These are phyloP conservation scores for Buceros bicornis DNA, from an alignment of 2,797 vertebrate genomes.

Conservation along the genomic window DNA sequence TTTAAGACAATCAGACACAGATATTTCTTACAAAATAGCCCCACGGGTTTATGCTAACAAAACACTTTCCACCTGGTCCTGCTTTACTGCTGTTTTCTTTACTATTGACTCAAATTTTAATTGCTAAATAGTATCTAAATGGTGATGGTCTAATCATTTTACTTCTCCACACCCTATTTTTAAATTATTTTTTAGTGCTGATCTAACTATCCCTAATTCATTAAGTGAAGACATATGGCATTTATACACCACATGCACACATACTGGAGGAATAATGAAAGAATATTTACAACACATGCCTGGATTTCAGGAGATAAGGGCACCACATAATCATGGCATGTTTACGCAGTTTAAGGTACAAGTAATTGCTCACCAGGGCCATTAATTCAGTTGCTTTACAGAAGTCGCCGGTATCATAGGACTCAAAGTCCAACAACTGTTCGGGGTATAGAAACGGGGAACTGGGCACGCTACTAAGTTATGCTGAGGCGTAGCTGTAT, in stretches of 20 bases:
- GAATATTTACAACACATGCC: background rate
- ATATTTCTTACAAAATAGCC: background rate
- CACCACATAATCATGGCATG: background rate
- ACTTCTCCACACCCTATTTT: rapidly evolving
- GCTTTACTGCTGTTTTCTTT: background rate
- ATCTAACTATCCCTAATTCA: background rate
- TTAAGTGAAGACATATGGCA: background rate
- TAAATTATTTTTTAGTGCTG: background rate
- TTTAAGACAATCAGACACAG: background rate
- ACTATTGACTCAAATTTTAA: background rate
- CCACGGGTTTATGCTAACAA: background rate
- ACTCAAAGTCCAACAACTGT: background rate
- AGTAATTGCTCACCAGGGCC: background rate
- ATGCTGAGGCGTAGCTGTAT: background rate
- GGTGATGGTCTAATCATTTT: background rate
- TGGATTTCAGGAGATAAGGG: background rate
- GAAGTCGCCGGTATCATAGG: background rate
- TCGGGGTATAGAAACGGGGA: background rate
- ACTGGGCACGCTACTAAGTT: background rate
- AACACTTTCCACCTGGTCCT: background rate
- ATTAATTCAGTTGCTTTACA: background rate
- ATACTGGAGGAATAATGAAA: background rate
- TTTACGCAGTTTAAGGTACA: background rate
- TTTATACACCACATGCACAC: background rate
- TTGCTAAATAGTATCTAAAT: background rate